A percentile compares a stretch with the other conserved stretches of the same genome.
phyloP scores from a whole-genome alignment of 2,888 invertebrate species.

The Drosophila flavopinicola region DNA sequence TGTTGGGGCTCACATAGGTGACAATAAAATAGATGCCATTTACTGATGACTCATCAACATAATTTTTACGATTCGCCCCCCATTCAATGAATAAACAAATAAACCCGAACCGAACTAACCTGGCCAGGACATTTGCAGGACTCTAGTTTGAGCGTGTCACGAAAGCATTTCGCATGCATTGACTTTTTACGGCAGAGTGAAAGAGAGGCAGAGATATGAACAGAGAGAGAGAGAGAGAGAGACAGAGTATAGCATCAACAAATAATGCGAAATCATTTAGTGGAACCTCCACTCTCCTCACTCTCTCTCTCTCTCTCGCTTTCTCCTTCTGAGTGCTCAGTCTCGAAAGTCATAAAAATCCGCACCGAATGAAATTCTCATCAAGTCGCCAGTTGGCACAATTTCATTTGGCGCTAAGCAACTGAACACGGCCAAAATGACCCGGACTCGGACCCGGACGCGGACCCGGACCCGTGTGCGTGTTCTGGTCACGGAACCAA shows the following conservation, averaged over 20 bases:
- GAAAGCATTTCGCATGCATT: slow-evolving; percentile 79
- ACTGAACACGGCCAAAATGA: slow-evolving; percentile 60
- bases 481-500: slow-evolving; percentile 42
- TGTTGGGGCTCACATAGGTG: slow-evolving; percentile 43
- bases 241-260: slow-evolving; percentile 28
- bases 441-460: slow-evolving; percentile 19
- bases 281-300: slow-evolving; percentile 43
- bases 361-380: slow-evolving; percentile 73
- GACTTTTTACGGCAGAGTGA: slow-evolving; percentile 75
- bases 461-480: slow-evolving; percentile 18
- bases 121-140: slow-evolving; percentile 20
- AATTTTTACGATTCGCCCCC: slow-evolving; percentile 75
- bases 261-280: slow-evolving; percentile 81
- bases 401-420: slow-evolving; percentile 73
- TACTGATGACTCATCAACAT: slow-evolving; percentile 82
- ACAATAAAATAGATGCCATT: slow-evolving; percentile 79
- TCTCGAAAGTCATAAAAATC: slow-evolving; percentile 75
- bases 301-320: background rate
- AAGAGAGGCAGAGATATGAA: no score
- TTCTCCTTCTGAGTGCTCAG: slow-evolving; percentile 12
- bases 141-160: slow-evolving; percentile 69
- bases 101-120: slow-evolving; percentile 54
- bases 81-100: slow-evolving; percentile 81
- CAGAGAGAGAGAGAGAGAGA: slow-evolving; percentile 10
- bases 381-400: slow-evolving; percentile 76